Evolutionary conservation across 1,140 invertebrate species (phyloP).

Genomic region (Akabosia matsudoensis): DNA sequence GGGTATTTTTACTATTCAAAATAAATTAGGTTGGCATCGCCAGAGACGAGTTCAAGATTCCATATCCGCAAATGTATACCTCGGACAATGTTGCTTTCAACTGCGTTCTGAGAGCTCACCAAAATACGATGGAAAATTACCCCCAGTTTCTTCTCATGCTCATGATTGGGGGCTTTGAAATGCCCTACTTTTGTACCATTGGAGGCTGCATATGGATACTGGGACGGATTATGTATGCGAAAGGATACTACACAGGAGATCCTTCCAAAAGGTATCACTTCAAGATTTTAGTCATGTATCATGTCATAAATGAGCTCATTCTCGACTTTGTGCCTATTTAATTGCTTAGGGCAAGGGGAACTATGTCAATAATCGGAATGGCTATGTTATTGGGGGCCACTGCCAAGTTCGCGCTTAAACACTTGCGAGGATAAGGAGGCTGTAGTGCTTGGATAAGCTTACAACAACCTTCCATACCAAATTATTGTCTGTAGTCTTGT

Average conservation of each 20-base stretch:
- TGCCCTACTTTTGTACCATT: conserved; percentile 53
- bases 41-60: conserved; percentile 50
- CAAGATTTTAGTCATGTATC: neutral
- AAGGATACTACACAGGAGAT: conserved; percentile 58
- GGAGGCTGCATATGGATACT: conserved; percentile 52
- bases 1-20: neutral
- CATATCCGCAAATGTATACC: conserved; percentile 54
- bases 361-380: conserved; percentile 53
- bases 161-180: conserved; percentile 53
- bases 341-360: conserved; percentile 47
- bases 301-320: conserved; percentile 5
- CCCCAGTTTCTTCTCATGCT: conserved; percentile 54
- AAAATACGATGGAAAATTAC: conserved; percentile 52
- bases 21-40: conserved; percentile 48
- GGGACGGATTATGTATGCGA: conserved; percentile 54
- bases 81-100: conserved; percentile 53
- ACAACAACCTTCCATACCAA: too few species aligned
- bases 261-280: conserved; percentile 39
- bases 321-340: neutral
- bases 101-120: conserved; percentile 51
- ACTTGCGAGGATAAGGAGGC: conserved; percentile 27
- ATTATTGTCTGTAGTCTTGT: too few species aligned
- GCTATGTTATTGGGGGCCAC: conserved; percentile 51
- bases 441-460: too few species aligned
- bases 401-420: conserved; percentile 49